phyloP scores from a whole-genome alignment of 23 tunicate species.

The Corella eumyota region DNA sequence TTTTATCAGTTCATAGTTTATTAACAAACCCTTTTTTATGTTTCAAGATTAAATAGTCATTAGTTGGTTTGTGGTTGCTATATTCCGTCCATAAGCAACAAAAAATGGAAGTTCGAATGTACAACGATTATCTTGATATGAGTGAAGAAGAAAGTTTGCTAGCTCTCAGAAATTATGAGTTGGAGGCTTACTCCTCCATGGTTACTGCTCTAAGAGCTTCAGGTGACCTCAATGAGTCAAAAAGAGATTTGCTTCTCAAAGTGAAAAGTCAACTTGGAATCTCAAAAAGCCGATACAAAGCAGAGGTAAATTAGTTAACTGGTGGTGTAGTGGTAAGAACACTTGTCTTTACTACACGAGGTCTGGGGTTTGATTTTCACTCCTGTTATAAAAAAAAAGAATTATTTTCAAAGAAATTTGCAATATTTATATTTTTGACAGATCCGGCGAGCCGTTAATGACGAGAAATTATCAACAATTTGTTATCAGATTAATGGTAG shows the following conservation, averaged over 20 bases:
- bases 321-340: no score
- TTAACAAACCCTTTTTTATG: no score
- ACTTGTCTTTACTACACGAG: neutral
- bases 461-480: constrained; percentile 29
- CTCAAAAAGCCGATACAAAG: constrained; percentile 36
- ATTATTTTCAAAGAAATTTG: neutral
- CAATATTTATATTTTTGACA: constrained; percentile 1
- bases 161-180: constrained; percentile 35
- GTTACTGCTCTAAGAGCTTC: constrained; percentile 48
- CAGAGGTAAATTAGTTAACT: constrained; percentile 44
- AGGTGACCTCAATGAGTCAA: constrained; percentile 36
- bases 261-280: constrained; percentile 35
- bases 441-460: constrained; percentile 69
- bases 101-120: constrained; percentile 6
- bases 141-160: constrained; percentile 14
- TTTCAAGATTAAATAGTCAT: no score
- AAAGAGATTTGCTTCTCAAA: constrained; percentile 12
- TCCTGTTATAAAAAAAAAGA: neutral
- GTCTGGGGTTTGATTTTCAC: neutral
- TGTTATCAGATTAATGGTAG: constrained; percentile 13
- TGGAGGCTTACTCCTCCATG: constrained; percentile 52
- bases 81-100: no score
- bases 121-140: constrained; percentile 1
- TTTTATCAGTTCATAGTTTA: no score
- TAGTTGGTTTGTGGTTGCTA: no score